Conservation (phyloP, 2,888 invertebrate genomes). For the Ormyrus thymus region DNA sequence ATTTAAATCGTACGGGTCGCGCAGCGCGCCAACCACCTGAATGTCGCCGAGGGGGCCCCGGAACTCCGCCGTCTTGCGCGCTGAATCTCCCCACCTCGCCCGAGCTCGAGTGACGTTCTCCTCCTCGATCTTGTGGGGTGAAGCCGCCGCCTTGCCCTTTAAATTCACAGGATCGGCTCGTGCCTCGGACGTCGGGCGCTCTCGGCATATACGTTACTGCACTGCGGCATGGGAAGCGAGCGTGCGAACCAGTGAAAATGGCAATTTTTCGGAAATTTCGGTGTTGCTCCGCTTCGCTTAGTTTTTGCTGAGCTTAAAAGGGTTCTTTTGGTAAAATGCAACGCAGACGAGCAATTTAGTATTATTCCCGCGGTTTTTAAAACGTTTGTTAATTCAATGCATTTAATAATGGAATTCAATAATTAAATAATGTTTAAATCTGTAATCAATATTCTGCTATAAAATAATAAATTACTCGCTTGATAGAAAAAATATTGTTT, state of each 20-base stretch:
- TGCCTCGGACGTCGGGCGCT: conserved; percentile 47
- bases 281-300: too few species aligned
- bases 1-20: conserved; percentile 68
- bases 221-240: neutral
- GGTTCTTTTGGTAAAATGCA: too few species aligned
- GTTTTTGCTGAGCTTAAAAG: too few species aligned
- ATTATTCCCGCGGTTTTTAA: too few species aligned
- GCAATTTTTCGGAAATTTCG: too few species aligned
- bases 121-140: conserved; percentile 63
- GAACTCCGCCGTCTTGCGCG: conserved; percentile 11
- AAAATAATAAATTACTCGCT: too few species aligned
- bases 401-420: too few species aligned
- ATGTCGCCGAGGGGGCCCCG: conserved; percentile 65
- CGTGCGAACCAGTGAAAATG: neutral
- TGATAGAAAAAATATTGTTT: too few species aligned
- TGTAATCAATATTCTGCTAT: too few species aligned
- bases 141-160: conserved; percentile 43
- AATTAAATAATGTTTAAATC: too few species aligned
- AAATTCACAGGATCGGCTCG: conserved; percentile 43
- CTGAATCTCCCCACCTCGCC: neutral
- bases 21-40: conserved; percentile 68
- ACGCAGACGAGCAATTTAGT: too few species aligned
- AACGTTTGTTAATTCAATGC: too few species aligned
- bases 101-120: neutral
- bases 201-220: conserved; percentile 1